These are phyloP conservation scores for Julus scanicus DNA, from an alignment of 2,888 invertebrate genomes.

Conservation along the genomic window DNA sequence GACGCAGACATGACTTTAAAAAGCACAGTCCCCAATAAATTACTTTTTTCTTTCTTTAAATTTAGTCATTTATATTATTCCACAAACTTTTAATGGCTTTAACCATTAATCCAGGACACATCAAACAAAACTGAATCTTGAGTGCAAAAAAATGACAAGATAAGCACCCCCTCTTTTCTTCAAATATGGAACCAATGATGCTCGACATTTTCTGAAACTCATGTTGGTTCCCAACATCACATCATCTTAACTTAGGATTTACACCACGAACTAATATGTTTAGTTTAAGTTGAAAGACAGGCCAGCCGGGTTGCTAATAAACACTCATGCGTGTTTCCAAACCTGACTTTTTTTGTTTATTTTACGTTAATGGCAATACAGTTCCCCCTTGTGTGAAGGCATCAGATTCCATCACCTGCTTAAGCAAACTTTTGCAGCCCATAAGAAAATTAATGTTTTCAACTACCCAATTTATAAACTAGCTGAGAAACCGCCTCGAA, in stretches of 20 bases:
- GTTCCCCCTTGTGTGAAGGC: neutral
- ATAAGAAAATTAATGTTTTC: neutral
- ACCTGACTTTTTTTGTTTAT: neutral
- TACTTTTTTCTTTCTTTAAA: neutral
- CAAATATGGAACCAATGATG: neutral
- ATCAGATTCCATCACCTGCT: neutral
- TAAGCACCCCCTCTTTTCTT: neutral
- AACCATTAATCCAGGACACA: conserved; percentile 15
- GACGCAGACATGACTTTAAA: conserved; percentile 11
- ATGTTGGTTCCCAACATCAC: no score
- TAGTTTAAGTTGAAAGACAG: neutral
- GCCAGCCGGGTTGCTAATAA: no score
- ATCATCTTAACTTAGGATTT: neutral
- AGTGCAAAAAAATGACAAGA: neutral
- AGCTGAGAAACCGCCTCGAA: neutral
- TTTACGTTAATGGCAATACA: neutral
- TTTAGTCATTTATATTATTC: neutral
- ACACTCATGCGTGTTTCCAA: neutral
- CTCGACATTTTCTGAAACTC: neutral
- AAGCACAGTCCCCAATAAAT: neutral
- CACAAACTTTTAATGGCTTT: neutral
- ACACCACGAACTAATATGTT: neutral
- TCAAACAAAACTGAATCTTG: neutral
- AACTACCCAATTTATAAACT: neutral
- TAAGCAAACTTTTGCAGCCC: neutral